These are phyloP conservation scores for Siniperca scherzeri DNA, from an alignment of 2,797 vertebrate genomes.

Conservation along the genomic window DNA sequence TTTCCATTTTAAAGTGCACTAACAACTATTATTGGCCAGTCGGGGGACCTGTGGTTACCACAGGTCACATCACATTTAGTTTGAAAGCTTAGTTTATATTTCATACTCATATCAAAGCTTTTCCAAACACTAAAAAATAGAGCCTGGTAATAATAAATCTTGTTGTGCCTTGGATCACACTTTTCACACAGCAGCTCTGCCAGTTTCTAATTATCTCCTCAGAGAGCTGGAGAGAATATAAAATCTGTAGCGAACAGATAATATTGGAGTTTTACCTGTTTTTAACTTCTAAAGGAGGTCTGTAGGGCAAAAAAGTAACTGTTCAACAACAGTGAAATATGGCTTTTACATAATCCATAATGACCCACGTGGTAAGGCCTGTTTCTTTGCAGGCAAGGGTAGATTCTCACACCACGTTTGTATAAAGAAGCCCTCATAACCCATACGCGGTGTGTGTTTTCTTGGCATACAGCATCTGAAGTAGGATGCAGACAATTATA, in stretches of 20 bases:
- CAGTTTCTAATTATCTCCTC: conserved; percentile 71
- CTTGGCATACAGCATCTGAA: conserved; percentile 12
- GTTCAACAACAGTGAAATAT: conserved; percentile 15
- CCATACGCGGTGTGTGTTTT: conserved; percentile 13
- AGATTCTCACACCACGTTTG: not conserved
- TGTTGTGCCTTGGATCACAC: conserved; percentile 61
- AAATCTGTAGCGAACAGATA: conserved; percentile 46
- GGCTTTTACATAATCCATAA: conserved; percentile 9
- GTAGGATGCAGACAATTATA: conserved; percentile 29
- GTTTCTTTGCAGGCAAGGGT: not conserved
- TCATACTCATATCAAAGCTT: conserved; percentile 42
- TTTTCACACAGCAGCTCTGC: conserved; percentile 63
- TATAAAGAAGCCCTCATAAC: conserved; percentile 3
- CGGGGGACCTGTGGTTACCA: conserved; percentile 31
- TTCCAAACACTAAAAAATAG: conserved; percentile 27
- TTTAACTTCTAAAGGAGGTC: conserved; percentile 43
- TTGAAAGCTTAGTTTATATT: conserved; percentile 37
- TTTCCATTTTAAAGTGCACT: conserved; percentile 33
- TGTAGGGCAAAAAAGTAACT: conserved; percentile 22
- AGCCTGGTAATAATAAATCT: conserved; percentile 52
- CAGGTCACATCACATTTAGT: conserved; percentile 45
- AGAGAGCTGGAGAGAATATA: conserved; percentile 32
- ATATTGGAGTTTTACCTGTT: conserved; percentile 50
- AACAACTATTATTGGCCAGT: conserved; percentile 38
- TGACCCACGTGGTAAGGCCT: not conserved